A percentile compares a stretch with the other conserved stretches of the same genome.
Evolutionary conservation across 1,140 invertebrate genomes (phyloP).

Genomic region (Gyrodactylus bullatarudis): DNA sequence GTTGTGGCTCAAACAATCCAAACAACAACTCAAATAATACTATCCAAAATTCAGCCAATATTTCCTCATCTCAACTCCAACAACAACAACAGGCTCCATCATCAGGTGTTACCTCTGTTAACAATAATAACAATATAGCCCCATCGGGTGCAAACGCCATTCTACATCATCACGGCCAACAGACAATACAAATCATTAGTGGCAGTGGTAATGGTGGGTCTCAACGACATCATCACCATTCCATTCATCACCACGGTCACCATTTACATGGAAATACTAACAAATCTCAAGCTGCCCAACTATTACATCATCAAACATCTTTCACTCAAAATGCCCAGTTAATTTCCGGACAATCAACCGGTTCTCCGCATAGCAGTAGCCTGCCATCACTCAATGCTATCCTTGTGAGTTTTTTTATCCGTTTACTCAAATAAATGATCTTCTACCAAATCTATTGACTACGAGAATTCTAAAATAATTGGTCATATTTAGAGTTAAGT

Average conservation of each 20-base stretch:
- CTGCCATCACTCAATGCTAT: background rate
- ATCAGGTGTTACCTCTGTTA: too few species aligned
- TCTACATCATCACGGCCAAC: background rate
- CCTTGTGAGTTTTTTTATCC: too few species aligned
- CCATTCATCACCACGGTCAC: background rate
- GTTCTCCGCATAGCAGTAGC: background rate
- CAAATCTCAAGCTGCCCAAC: background rate
- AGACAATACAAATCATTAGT: background rate
- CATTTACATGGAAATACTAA: background rate
- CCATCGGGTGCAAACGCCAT: background rate
- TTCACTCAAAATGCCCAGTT: background rate
- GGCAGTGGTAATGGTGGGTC: background rate
- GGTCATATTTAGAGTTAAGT: too few species aligned
- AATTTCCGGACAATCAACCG: background rate
- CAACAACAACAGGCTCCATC: background rate
- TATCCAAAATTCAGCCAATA: background rate
- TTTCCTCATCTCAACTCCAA: background rate
- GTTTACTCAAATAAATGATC: too few species aligned
- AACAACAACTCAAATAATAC: background rate
- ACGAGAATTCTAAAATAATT: too few species aligned
- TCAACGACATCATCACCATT: background rate
- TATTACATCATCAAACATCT: background rate
- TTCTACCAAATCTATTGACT: too few species aligned
- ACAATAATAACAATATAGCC: background rate
- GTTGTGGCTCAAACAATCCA: constrained; percentile 12